Evolutionary conservation across 2,888 invertebrate species (phyloP), one percentile per base, ranked within the genome.

Genomic region (Machimus atricapillus): DNA sequence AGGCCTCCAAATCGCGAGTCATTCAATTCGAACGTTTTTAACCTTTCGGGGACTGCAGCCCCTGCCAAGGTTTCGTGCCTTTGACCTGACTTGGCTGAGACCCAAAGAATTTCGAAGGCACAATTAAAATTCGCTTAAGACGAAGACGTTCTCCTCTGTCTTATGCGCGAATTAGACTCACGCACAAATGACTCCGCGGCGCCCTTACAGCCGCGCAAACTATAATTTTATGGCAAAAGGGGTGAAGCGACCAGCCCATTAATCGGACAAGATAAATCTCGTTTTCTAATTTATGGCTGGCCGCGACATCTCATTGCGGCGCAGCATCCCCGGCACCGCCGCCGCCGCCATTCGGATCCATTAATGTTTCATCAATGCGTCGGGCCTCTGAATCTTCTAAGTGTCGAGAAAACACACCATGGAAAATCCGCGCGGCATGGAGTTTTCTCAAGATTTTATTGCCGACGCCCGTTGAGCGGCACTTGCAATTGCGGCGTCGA

Each of bases 311-410:
- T 56, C 82, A 56, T 58, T 56, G 27, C 37, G 27, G 31, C 58
- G 9, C 66, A 83, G 40, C 23, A 19, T 56, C 34, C 56, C 37
- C 83, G 23, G 40, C 27, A 37, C 27, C 27, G 19, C 27, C 56
- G 19, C 27, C 56, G 52, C 56, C n/a, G 31, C 31, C n/a, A 56
- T 19, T 52, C 31, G 56, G n/a, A n/a, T n/a, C 43, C 66, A 83
- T 83, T 83, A 66, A 83, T 58, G 83, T 83, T 83, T 83, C 83
- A 83, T 83, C 83, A 83, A 66, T 81, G 81, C 40, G 83, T 43
- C 23, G 2, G 8, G 58, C 73, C n/a, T 23, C 66, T 79, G 66
- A 58, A 23, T 83, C 23, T 34, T 2, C 34, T 4, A 19, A 58
- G 66, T 66, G 83, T 34, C 34, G 73, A 31, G 12, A 31, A 16